Evolutionary conservation across 2,797 vertebrate genomes (phyloP), one percentile per base, ranked within the genome.

Genomic region (Trachurus trachurus): DNA sequence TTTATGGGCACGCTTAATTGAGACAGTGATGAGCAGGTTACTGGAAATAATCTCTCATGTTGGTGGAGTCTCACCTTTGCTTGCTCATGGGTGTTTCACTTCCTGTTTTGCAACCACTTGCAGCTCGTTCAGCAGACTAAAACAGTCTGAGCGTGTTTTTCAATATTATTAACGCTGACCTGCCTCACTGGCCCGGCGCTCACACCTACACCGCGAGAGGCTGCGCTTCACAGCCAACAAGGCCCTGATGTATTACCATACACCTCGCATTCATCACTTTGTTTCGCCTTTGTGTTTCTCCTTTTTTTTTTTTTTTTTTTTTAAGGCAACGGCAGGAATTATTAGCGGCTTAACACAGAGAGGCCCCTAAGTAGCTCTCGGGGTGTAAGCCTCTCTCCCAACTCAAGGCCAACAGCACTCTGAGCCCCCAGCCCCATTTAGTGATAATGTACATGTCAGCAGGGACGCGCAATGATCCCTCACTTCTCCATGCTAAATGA

Each of bases 321-420:
- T 92, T 71, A 87, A 85, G 71, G 66, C 81, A 78, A 89, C 90
- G 76, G 87, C 89, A 83, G 90, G 93, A 95, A 94, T 94, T 95
- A 95, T 95, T 94, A 94, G 90, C 72, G 76, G 94, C 93, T 95
- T 93, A 94, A 82, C 91, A 86, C 60, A 11, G 82, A 85, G 91
- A 89, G 92, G 88, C 89, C 93, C 88, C 89, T 87, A 87, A 92
- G 93, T 89, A 89, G 92, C 92, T 92, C 87, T 87, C 71, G 71
- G 91, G 88, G 88, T 92, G 92, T 94, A 95, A 95, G 92, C 92
- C 89, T 80, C 91, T 90, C 91, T 89, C 85, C 87, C 83, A 69
- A 91, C 90, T 88, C 86, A 81, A 81, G 87, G 89, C 93, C 91
- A 93, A 83, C 89, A 88, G 58, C 79, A 37, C 69, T 84, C 76